Conservation (phyloP, 2,888 invertebrate genomes). For the Limenitis camilla region DNA sequence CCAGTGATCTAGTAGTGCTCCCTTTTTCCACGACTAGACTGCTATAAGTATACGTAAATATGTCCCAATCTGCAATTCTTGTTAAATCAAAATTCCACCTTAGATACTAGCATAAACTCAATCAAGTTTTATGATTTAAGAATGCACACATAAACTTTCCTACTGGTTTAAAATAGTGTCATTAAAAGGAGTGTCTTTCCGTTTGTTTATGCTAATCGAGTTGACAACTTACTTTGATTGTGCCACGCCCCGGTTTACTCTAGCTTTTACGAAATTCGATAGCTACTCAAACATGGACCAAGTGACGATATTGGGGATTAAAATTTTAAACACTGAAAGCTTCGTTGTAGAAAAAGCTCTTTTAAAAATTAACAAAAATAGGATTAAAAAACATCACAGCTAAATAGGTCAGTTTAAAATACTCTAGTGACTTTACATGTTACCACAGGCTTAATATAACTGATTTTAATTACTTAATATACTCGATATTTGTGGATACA, state of each 20-base stretch:
- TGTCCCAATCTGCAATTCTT: too few species aligned
- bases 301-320: constrained; percentile 5
- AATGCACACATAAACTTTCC: too few species aligned
- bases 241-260: constrained; percentile 58
- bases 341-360: background rate
- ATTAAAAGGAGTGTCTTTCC: constrained; percentile 64
- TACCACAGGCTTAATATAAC: too few species aligned
- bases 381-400: background rate
- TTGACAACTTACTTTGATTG: constrained; percentile 70
- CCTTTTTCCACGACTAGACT: too few species aligned
- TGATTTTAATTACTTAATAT: too few species aligned
- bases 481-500: too few species aligned
- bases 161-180: constrained; percentile 52
- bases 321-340: constrained; percentile 2
- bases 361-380: background rate
- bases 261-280: constrained; percentile 53
- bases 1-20: too few species aligned
- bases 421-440: too few species aligned
- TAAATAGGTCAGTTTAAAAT: background rate
- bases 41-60: too few species aligned
- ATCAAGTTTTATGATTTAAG: too few species aligned
- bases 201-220: constrained; percentile 71
- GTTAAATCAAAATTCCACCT: too few species aligned
- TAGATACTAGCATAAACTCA: too few species aligned
- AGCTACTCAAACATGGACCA: constrained; percentile 24